Conservation (phyloP, 2,797 vertebrate genomes). For the Enteromius fasciolatus region DNA sequence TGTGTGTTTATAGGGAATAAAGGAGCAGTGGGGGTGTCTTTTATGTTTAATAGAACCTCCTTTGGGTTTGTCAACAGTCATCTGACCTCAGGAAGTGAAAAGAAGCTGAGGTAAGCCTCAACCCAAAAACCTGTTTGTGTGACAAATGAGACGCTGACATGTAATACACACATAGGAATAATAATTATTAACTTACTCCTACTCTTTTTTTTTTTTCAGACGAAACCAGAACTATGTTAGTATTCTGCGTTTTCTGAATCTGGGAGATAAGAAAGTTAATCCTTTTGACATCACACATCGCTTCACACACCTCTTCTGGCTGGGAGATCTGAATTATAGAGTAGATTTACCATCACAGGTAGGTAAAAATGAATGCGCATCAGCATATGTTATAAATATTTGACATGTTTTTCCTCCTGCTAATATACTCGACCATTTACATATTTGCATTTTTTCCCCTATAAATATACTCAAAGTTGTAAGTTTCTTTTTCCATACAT, state of each 20-base stretch:
- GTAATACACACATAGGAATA: background rate
- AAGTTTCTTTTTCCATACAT: background rate
- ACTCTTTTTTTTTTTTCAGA: slow-evolving; percentile 68
- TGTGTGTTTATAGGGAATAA: slow-evolving; percentile 87
- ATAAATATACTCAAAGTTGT: background rate
- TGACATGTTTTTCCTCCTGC: background rate
- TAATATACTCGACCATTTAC: background rate
- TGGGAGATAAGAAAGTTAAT: slow-evolving; percentile 94
- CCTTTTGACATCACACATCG: slow-evolving; percentile 94
- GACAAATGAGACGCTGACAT: background rate
- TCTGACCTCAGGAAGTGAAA: slow-evolving; percentile 96
- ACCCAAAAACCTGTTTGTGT: background rate
- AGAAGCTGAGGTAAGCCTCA: slow-evolving; percentile 91
- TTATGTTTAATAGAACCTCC: slow-evolving; percentile 98
- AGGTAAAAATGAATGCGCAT: slow-evolving; percentile 57
- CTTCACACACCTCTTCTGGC: slow-evolving; percentile 98
- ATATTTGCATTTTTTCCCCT: background rate
- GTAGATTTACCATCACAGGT: slow-evolving; percentile 86
- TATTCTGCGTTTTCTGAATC: slow-evolving; percentile 92
- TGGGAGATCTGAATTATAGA: slow-evolving; percentile 96
- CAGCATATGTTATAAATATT: background rate
- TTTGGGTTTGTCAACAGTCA: slow-evolving; percentile 99
- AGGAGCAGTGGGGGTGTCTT: slow-evolving; percentile 96
- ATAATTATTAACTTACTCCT: background rate
- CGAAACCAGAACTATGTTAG: slow-evolving; percentile 95